Conservation (phyloP, 2,797 vertebrate genomes). For the Etheostoma nigrum region DNA sequence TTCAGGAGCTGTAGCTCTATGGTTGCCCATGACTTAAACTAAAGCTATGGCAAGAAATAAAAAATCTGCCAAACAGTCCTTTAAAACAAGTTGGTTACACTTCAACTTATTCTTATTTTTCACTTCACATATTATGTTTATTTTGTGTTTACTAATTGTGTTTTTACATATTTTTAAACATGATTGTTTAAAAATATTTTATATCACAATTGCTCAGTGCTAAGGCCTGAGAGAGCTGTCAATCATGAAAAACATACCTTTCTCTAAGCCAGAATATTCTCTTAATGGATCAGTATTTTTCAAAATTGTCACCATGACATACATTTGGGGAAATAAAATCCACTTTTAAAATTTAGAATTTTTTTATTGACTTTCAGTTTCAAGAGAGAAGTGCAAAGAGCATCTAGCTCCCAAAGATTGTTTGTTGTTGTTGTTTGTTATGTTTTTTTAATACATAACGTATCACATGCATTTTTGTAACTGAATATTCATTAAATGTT, state of each 20-base stretch:
- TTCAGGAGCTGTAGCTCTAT: constrained; percentile 1
- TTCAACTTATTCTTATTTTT: not conserved
- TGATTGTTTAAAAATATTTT: not conserved
- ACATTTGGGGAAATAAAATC: not conserved
- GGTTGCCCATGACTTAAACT: not conserved
- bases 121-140: not conserved
- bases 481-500: not conserved
- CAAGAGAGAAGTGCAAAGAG: not conserved
- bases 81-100: not conserved
- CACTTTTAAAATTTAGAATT: not conserved
- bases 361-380: constrained; percentile 4
- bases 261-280: constrained; percentile 14
- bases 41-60: not conserved
- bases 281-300: constrained; percentile 30
- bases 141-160: not conserved
- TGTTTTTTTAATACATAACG: not conserved
- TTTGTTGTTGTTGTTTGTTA: no score
- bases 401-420: not conserved
- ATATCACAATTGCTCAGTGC: not conserved
- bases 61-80: not conserved
- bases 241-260: constrained; percentile 2
- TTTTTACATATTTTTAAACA: no score
- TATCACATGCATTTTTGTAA: not conserved
- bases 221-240: constrained; percentile 4
- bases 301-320: constrained; percentile 4